Evolutionary conservation across 2,113 vertebrate species (phyloP).

Genomic region (Antennarius striatus): DNA sequence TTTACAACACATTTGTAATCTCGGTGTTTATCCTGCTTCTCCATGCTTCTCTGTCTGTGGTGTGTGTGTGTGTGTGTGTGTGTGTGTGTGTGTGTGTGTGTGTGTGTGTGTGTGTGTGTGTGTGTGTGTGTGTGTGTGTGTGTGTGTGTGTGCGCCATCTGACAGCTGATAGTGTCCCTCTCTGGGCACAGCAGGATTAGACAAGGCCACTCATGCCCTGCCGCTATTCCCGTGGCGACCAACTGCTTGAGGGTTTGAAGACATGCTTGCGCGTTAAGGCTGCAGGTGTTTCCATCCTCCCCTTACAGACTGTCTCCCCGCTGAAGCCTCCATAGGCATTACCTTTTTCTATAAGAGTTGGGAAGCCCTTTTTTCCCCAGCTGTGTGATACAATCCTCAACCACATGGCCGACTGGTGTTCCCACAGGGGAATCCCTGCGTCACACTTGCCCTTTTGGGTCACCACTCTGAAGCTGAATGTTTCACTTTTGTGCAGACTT

Average conservation of each 20-base stretch:
- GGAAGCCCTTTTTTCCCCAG: slow-evolving; percentile 33
- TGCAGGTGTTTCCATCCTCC: slow-evolving; percentile 57
- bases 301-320: slow-evolving; percentile 8
- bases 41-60: not conserved
- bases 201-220: slow-evolving; percentile 46
- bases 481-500: not conserved
- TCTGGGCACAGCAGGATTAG: slow-evolving; percentile 64
- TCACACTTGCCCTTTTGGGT: not conserved
- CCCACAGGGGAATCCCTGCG: not conserved
- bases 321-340: slow-evolving; percentile 31
- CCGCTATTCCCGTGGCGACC: slow-evolving; percentile 59
- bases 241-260: slow-evolving; percentile 53
- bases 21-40: not conserved
- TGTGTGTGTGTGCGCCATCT: no score
- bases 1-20: not conserved
- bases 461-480: not conserved
- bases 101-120: no score
- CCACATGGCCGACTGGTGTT: slow-evolving; percentile 12
- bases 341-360: slow-evolving; percentile 12
- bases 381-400: slow-evolving; percentile 19
- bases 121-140: no score
- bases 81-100: no score
- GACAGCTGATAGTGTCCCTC: slow-evolving; percentile 40
- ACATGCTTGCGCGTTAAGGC: slow-evolving; percentile 57
- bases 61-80: no score